Conservation (phyloP, 37 sponge, comb jelly and placozoan species). For the Chondrilla cf. caribensis region DNA sequence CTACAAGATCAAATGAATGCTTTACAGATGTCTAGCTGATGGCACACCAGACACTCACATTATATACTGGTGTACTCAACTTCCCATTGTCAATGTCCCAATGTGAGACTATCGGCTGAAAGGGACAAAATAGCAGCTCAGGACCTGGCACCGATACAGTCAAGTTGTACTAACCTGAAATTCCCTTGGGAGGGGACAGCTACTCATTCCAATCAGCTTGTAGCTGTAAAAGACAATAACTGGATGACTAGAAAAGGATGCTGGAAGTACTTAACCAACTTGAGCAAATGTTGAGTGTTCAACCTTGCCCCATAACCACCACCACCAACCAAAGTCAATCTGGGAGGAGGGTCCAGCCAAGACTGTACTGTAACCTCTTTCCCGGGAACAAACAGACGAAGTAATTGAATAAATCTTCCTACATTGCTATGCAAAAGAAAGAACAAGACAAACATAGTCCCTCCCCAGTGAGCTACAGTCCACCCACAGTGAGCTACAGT, state of each 20-base stretch:
- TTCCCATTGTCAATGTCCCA: constrained; percentile 58
- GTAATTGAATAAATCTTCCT: constrained; percentile 30
- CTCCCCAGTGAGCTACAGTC: neutral
- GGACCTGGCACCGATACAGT: neutral
- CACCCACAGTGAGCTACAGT: no score
- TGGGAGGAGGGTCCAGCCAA: neutral
- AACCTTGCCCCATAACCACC: neutral
- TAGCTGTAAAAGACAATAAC: neutral
- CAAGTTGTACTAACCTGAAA: neutral
- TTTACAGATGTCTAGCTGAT: neutral
- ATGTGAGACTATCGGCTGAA: constrained; percentile 47
- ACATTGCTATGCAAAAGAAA: constrained; percentile 30
- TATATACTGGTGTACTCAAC: constrained; percentile 52
- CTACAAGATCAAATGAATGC: neutral
- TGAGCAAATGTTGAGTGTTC: neutral
- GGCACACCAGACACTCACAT: constrained; percentile 32
- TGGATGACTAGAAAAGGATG: neutral
- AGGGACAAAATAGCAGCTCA: neutral
- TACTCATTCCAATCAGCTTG: constrained; percentile 18
- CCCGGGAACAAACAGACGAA: constrained; percentile 70
- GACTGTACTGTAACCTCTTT: neutral
- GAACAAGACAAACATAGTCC: neutral
- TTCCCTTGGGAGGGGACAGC: neutral
- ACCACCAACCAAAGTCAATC: neutral
- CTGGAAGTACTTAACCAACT: neutral